Evolutionary conservation across 2,113 vertebrate genomes (phyloP).

Genomic region (Cromileptes altivelis): DNA sequence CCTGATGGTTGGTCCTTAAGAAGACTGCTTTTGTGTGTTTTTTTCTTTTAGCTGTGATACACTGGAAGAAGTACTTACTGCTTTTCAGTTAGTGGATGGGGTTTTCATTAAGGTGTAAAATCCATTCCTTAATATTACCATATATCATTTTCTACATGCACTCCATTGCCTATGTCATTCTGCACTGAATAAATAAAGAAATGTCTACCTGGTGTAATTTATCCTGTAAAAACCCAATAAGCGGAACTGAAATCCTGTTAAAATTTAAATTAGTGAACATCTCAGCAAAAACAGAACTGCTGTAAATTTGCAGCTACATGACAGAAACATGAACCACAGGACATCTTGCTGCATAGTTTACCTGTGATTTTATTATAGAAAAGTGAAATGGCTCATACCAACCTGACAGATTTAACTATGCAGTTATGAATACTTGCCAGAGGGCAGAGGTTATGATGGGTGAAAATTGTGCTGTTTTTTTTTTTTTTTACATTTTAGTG

Average conservation of each 20-base stretch:
- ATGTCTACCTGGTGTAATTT: neutral
- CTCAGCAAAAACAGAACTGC: neutral
- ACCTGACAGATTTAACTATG: slow-evolving; percentile 21
- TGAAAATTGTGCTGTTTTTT: slow-evolving; percentile 6
- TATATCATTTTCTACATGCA: slow-evolving; percentile 8
- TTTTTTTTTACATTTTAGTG: neutral
- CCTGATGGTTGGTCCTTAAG: too few relatives aligned
- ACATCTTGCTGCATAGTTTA: neutral
- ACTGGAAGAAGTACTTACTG: too few relatives aligned
- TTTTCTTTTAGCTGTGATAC: too few relatives aligned
- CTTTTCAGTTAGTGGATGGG: too few relatives aligned
- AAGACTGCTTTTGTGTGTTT: too few relatives aligned
- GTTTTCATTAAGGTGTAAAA: neutral
- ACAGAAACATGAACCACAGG: neutral
- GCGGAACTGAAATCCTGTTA: neutral
- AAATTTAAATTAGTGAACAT: slow-evolving; percentile 5
- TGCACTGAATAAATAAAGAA: neutral
- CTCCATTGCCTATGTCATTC: neutral
- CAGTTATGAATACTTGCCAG: neutral
- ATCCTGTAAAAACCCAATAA: neutral
- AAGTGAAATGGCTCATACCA: slow-evolving; percentile 51
- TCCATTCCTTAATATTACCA: neutral
- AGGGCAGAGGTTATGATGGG: slow-evolving; percentile 8
- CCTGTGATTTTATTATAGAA: slow-evolving; percentile 30
- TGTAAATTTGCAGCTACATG: slow-evolving; percentile 17